phyloP scores from a whole-genome alignment of 2,888 invertebrate genomes.

The Sussaba pulchella region DNA sequence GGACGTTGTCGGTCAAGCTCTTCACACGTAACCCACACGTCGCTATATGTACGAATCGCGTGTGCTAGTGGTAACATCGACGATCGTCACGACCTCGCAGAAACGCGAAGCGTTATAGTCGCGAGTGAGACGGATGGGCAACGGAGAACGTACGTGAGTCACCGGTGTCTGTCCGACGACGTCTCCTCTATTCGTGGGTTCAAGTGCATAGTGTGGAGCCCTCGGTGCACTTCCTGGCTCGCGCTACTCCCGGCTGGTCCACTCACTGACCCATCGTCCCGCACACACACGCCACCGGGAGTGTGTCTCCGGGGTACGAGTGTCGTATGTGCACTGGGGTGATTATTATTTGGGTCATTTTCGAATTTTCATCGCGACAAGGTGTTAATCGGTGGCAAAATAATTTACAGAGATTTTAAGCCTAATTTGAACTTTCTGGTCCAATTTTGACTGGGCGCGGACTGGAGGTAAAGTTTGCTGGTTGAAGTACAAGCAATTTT shows the following conservation, averaged over 20 bases:
- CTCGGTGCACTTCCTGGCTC: constrained; percentile 57
- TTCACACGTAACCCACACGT: constrained; percentile 3
- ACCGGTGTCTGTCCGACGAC: constrained; percentile 44
- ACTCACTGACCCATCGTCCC: background rate
- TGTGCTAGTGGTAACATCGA: constrained; percentile 7
- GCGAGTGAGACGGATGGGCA: constrained; percentile 33
- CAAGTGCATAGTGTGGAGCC: constrained; percentile 56
- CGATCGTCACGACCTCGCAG: background rate
- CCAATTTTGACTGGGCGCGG: too few relatives aligned
- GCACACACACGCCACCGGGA: constrained; percentile 28
- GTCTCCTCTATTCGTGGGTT: constrained; percentile 42
- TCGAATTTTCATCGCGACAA: too few relatives aligned
- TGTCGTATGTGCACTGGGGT: too few relatives aligned
- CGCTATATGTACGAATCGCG: constrained; percentile 17
- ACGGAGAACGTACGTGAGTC: constrained; percentile 40
- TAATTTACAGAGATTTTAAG: too few relatives aligned
- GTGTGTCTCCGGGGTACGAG: constrained; percentile 26
- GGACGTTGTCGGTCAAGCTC: constrained; percentile 29
- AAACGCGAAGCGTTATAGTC: constrained; percentile 26
- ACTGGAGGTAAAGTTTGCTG: too few relatives aligned
- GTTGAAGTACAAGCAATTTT: too few relatives aligned
- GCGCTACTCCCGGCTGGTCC: constrained; percentile 24
- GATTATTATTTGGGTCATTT: too few relatives aligned
- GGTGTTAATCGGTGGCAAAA: too few relatives aligned
- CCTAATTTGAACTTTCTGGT: too few relatives aligned